These are phyloP conservation scores for Puffinus mauretanicus DNA, from an alignment of 2,113 vertebrate genomes.

Conservation along the genomic window DNA sequence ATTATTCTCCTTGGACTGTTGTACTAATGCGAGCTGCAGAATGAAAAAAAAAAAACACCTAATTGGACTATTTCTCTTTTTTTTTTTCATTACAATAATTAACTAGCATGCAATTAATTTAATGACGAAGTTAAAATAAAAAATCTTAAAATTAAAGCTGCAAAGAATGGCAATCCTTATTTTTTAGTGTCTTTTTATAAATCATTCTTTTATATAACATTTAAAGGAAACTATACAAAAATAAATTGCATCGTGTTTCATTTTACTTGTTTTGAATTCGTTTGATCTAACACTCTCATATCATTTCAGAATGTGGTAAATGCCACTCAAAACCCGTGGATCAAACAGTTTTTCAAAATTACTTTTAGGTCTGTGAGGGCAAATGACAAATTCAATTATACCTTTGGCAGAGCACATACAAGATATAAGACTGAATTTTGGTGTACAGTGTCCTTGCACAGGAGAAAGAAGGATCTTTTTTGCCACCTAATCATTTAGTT, in stretches of 20 bases:
- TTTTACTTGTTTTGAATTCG: background rate
- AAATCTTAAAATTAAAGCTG: constrained; percentile 28
- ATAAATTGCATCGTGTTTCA: background rate
- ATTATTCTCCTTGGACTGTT: constrained; percentile 26
- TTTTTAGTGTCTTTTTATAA: background rate
- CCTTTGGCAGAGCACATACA: background rate
- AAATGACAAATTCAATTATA: background rate
- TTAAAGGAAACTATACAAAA: background rate
- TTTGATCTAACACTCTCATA: background rate
- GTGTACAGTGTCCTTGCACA: background rate
- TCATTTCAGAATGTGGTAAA: background rate
- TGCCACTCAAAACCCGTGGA: background rate
- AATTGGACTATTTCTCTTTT: background rate
- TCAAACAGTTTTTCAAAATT: background rate
- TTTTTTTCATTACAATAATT: background rate
- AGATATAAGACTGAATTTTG: background rate
- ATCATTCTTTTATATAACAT: background rate
- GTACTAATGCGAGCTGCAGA: constrained; percentile 1
- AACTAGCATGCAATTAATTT: constrained; percentile 31
- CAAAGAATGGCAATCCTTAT: background rate
- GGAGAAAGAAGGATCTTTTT: background rate
- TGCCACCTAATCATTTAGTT: background rate
- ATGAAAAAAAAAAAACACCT: constrained; percentile 16
- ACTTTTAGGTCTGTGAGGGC: background rate
- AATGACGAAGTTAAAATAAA: background rate